These are phyloP conservation scores for Hirudo medicinalis DNA, from an alignment of 1,140 invertebrate species.

Conservation along the genomic window DNA sequence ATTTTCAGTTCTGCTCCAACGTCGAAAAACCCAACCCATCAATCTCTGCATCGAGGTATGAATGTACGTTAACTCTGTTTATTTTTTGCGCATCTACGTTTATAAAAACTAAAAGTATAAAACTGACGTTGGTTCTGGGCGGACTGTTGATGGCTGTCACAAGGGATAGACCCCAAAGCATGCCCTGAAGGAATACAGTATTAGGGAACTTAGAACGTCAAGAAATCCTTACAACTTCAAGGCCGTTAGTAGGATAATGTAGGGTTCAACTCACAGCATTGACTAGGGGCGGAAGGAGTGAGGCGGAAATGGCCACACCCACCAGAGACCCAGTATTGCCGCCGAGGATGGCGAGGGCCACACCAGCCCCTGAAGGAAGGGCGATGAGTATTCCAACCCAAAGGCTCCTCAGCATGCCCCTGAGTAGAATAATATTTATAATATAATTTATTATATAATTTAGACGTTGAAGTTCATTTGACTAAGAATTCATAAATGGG, in stretches of 20 bases:
- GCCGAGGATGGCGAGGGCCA: slow-evolving; percentile 69
- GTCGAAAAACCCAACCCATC: too few species aligned
- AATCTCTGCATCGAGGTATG: too few species aligned
- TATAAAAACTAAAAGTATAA: too few species aligned
- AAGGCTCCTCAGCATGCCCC: slow-evolving; percentile 51
- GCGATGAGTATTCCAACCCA: slow-evolving; percentile 57
- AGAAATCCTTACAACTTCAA: neutral
- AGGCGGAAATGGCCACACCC: slow-evolving; percentile 75
- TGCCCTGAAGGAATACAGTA: slow-evolving; percentile 46
- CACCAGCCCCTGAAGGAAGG: slow-evolving; percentile 59
- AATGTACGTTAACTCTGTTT: too few species aligned
- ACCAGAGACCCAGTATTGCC: slow-evolving; percentile 70
- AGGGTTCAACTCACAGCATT: slow-evolving; percentile 44
- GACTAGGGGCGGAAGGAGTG: slow-evolving; percentile 68
- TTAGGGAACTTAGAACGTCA: neutral
- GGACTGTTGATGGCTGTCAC: slow-evolving; percentile 35
- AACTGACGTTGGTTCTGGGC: too few species aligned
- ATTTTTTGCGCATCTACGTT: too few species aligned
- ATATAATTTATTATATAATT: too few species aligned
- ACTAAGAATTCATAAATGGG: neutral
- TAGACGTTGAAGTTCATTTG: neutral
- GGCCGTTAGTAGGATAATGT: neutral
- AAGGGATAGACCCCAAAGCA: slow-evolving; percentile 60
- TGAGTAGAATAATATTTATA: slow-evolving; percentile 32
- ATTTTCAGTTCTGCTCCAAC: too few species aligned